These are phyloP conservation scores for Sweltsa coloradensis DNA, from an alignment of 1,140 invertebrate genomes.

Conservation along the genomic window DNA sequence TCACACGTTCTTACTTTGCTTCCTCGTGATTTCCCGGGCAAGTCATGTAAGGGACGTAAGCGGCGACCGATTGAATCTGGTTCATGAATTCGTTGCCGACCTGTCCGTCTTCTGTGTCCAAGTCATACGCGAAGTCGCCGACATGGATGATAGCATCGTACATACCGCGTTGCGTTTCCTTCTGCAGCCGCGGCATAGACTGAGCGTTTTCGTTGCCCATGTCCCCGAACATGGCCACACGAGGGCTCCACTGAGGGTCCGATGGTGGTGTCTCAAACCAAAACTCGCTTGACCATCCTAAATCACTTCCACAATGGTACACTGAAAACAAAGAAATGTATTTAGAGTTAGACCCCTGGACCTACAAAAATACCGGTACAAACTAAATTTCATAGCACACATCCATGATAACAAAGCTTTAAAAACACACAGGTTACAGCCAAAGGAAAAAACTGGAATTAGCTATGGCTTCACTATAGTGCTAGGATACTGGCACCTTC, in stretches of 20 bases:
- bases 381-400: too few species aligned
- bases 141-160: slow-evolving; percentile 87
- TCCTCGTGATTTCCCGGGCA: slow-evolving; percentile 85
- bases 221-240: slow-evolving; percentile 78
- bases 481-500: too few species aligned
- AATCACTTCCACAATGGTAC: slow-evolving; percentile 68
- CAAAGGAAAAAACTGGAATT: too few species aligned
- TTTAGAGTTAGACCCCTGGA: too few species aligned
- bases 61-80: slow-evolving; percentile 75
- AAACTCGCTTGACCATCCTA: slow-evolving; percentile 69
- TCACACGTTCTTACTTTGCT: slow-evolving; percentile 49
- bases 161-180: slow-evolving; percentile 60
- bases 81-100: slow-evolving; percentile 86
- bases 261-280: slow-evolving; percentile 53
- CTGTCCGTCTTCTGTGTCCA: slow-evolving; percentile 64
- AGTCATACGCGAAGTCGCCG: slow-evolving; percentile 93
- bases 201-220: slow-evolving; percentile 79
- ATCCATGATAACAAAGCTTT: too few species aligned
- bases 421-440: too few species aligned
- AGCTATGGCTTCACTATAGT: too few species aligned
- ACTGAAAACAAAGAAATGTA: too few species aligned
- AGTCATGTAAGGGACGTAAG: slow-evolving; percentile 84
- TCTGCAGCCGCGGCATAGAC: slow-evolving; percentile 65
- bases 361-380: too few species aligned
- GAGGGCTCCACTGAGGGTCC: slow-evolving; percentile 58